Evolutionary conservation across 2,113 vertebrate genomes (phyloP).

Genomic region (Reinhardtius hippoglossoides): DNA sequence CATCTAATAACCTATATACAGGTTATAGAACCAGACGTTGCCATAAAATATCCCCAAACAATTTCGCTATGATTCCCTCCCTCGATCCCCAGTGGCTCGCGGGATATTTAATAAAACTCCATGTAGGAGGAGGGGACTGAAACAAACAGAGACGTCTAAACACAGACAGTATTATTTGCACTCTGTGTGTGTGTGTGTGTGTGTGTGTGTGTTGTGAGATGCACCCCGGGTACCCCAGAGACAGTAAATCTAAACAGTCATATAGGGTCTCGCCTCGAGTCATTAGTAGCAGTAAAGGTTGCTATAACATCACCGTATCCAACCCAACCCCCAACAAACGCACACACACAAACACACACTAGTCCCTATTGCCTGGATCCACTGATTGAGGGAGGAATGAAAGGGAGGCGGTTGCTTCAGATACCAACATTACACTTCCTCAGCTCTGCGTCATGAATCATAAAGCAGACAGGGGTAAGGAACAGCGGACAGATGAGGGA

Average conservation of each 20-base stretch:
- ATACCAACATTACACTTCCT: slow-evolving; percentile 50
- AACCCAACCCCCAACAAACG: slow-evolving; percentile 25
- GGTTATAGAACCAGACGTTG: background rate
- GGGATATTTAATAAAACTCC: slow-evolving; percentile 67
- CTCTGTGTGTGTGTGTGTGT: background rate
- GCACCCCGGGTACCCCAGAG: slow-evolving; percentile 36
- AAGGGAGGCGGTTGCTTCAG: slow-evolving; percentile 40
- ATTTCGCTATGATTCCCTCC: slow-evolving; percentile 15
- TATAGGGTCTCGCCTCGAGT: slow-evolving; percentile 59
- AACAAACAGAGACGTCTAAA: slow-evolving; percentile 55
- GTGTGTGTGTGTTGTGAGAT: background rate
- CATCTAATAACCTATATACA: background rate
- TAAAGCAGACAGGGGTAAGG: slow-evolving; percentile 9
- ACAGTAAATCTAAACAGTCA: slow-evolving; percentile 70
- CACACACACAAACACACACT: slow-evolving; percentile 3
- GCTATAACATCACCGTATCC: slow-evolving; percentile 59
- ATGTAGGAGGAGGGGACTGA: slow-evolving; percentile 24
- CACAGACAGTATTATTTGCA: slow-evolving; percentile 60
- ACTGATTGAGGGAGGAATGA: slow-evolving; percentile 47
- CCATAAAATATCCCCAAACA: background rate
- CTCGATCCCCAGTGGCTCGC: slow-evolving; percentile 27
- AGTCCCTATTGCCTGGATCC: slow-evolving; percentile 37
- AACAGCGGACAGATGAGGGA: background rate
- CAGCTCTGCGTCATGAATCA: slow-evolving; percentile 55
- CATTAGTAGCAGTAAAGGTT: slow-evolving; percentile 69